These are phyloP conservation scores for Amazona ochrocephala DNA, from an alignment of 2,797 vertebrate species.

Conservation along the genomic window DNA sequence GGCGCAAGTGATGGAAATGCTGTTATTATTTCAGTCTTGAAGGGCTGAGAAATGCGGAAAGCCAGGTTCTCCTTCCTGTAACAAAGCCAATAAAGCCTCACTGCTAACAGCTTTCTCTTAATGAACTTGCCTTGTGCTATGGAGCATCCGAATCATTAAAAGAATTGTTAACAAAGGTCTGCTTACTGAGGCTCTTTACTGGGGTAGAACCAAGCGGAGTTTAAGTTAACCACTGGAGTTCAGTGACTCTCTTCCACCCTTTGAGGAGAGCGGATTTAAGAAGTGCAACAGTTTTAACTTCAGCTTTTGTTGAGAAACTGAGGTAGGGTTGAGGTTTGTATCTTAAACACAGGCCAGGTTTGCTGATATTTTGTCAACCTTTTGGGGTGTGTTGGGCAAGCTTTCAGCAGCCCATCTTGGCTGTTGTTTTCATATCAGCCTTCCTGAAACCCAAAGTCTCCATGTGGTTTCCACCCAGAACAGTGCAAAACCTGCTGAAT, in stretches of 20 bases:
- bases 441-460: background rate
- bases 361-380: slow-evolving; percentile 24
- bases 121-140: background rate
- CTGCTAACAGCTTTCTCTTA: background rate
- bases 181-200: background rate
- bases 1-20: background rate
- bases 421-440: background rate
- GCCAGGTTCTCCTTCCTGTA: background rate
- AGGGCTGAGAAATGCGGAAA: background rate
- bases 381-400: background rate
- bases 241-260: background rate
- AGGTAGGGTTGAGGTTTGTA: background rate
- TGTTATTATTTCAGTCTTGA: background rate
- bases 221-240: background rate
- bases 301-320: background rate
- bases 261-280: background rate
- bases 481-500: background rate
- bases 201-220: background rate
- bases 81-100: background rate
- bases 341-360: background rate
- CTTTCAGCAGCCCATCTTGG: background rate
- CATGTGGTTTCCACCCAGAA: background rate
- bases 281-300: background rate
- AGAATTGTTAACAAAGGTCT: background rate
- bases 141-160: background rate